These are phyloP conservation scores for Misgurnus anguillicaudatus DNA, from an alignment of 2,113 vertebrate species.

Conservation along the genomic window DNA sequence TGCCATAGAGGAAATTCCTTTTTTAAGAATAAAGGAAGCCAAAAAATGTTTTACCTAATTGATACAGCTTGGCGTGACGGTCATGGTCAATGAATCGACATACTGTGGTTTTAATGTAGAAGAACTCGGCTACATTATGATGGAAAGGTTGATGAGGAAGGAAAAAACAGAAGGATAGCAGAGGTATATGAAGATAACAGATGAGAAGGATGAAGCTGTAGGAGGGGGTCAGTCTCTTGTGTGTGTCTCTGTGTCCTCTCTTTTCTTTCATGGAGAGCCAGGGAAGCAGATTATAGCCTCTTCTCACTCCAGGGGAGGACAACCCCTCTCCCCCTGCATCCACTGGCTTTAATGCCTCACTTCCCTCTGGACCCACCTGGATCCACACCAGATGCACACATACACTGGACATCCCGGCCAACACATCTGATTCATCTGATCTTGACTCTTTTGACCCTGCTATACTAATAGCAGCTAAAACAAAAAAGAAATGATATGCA, in stretches of 20 bases:
- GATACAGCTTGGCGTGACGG: background rate
- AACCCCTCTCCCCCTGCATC: constrained; percentile 55
- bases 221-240: constrained; percentile 68
- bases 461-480: constrained; percentile 16
- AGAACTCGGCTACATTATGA: background rate
- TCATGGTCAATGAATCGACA: background rate
- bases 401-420: constrained; percentile 30
- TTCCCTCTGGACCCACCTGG: constrained; percentile 45
- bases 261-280: constrained; percentile 79
- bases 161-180: constrained; percentile 31
- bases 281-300: constrained; percentile 78
- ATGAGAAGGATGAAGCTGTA: constrained; percentile 54
- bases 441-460: constrained; percentile 35
- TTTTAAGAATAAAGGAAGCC: no score
- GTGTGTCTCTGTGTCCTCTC: constrained; percentile 65
- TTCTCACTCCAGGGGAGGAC: constrained; percentile 61
- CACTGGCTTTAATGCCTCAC: constrained; percentile 53
- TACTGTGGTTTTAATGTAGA: constrained; percentile 2
- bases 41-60: no score
- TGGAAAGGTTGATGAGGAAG: constrained; percentile 30
- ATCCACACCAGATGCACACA: constrained; percentile 46
- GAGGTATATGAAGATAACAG: constrained; percentile 54
- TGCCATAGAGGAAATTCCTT: no score
- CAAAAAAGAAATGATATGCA: no score
- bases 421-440: constrained; percentile 35